Base-by-base conservation (phyloP, 2,888 invertebrate genomes). In the Gari tellinella region DNA sequence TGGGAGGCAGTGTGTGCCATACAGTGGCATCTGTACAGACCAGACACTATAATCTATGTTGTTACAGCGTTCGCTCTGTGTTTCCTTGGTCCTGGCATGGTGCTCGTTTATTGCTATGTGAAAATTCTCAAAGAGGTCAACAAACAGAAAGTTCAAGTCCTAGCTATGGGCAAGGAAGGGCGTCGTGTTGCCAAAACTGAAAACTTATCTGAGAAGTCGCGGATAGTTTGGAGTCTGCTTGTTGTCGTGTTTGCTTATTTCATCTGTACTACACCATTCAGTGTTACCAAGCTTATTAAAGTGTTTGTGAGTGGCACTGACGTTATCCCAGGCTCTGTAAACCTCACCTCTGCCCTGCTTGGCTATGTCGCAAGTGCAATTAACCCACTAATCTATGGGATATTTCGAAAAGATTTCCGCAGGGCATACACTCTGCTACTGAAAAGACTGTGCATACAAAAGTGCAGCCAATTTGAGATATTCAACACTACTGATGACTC, bases 321-420 rank as follows among this genome's bases (percentile, higher is more conserved):
- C 15, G 58, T 68, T 17, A 69, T 91, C 26, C 89, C 90, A 15
- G 84, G 83, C 1, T 83, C 82, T 53, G 66, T 87, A 5, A 91
- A 90, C 72, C 75, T 88, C 2, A 37, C 85, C 0, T 82, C 91
- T 25, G 85, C 90, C 8, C 64, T 90, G n/a, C 74, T 90, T 26
- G 88, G 86, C 21, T 91, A 86, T 55, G 65, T 86, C 5, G 85
- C 90, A 12, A 89, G 90, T 58, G 89, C 89, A 25, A 82, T 88
- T 17, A 92, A 92, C 69, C 92, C 92, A 0, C 80, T 91, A 15
- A 89, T 92, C 21, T 92, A 92, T 68, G 90, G 89, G 15, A 87
- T 91, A 31, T 90, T 90, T 61, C 72, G 90, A 1, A 74, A 70
- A 60, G 90, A 91, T 62, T 90, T 90, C 65, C 74, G 88, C 37